phyloP scores from a whole-genome alignment of 1,140 invertebrate species.

The Drosophila murphyi region DNA sequence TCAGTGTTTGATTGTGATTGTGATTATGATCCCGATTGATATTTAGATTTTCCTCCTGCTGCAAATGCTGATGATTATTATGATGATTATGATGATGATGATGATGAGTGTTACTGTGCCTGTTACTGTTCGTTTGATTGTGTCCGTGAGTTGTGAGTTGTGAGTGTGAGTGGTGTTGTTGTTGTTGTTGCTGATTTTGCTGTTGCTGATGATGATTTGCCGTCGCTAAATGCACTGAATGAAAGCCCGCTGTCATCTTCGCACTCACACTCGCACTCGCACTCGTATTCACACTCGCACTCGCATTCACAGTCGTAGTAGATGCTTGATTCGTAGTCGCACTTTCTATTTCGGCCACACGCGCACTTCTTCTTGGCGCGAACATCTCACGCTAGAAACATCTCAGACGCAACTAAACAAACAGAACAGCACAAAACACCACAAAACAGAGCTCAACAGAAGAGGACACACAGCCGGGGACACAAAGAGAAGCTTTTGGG shows the following conservation, averaged over 20 bases:
- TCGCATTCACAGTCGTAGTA: neutral
- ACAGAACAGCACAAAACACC: constrained; percentile 28
- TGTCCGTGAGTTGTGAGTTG: constrained; percentile 10
- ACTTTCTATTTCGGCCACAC: constrained; percentile 74
- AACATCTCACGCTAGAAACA: constrained; percentile 84
- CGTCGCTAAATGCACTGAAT: constrained; percentile 75
- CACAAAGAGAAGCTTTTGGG: constrained; percentile 69
- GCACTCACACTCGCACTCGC: constrained; percentile 36
- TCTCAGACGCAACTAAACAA: constrained; percentile 83
- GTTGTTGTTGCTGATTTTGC: constrained; percentile 14
- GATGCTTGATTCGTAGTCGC: constrained; percentile 1
- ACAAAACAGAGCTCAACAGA: constrained; percentile 33
- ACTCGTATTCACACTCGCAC: constrained; percentile 66
- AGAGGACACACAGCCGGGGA: neutral
- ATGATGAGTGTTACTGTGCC: constrained; percentile 9
- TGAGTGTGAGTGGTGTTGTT: constrained; percentile 32
- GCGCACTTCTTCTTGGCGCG: constrained; percentile 77
- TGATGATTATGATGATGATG: constrained; percentile 29
- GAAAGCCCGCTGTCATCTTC: constrained; percentile 81
- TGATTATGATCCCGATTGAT: constrained; percentile 56
- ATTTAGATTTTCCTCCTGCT: constrained; percentile 29
- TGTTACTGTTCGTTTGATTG: constrained; percentile 6
- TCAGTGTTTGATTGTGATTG: constrained; percentile 59
- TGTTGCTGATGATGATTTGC: constrained; percentile 66
- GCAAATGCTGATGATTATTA: constrained; percentile 25